Evolutionary conservation across 2,888 invertebrate species (phyloP).

Genomic region (Parnassius mnemosyne): DNA sequence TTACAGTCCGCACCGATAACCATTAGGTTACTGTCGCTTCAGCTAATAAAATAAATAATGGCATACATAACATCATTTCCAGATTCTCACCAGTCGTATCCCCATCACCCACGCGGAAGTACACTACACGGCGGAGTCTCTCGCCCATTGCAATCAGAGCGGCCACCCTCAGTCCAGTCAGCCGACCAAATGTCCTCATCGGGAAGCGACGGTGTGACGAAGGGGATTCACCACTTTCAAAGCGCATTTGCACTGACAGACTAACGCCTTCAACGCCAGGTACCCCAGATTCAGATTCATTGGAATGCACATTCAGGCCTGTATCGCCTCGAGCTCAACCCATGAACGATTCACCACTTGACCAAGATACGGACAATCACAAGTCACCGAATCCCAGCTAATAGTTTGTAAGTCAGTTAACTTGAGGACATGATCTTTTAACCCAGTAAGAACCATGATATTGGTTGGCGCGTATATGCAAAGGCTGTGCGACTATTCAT

Average conservation of each 20-base stretch:
- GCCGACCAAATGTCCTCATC: constrained; percentile 71
- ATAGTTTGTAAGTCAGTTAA: constrained; percentile 37
- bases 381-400: constrained; percentile 71
- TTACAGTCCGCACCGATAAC: too few relatives aligned
- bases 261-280: constrained; percentile 67
- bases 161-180: constrained; percentile 85
- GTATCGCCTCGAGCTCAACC: constrained; percentile 68
- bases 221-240: constrained; percentile 73
- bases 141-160: constrained; percentile 93
- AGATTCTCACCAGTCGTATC: constrained; percentile 83
- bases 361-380: constrained; percentile 52
- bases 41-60: too few relatives aligned
- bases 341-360: constrained; percentile 53
- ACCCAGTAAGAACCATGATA: neutral
- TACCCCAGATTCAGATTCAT: constrained; percentile 70
- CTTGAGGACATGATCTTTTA: neutral
- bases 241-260: constrained; percentile 65
- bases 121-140: constrained; percentile 90
- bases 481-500: constrained; percentile 9
- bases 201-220: constrained; percentile 84
- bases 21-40: too few relatives aligned
- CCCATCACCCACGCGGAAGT: constrained; percentile 92
- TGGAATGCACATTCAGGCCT: constrained; percentile 75
- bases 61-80: constrained; percentile 22
- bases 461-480: neutral